A percentile compares a stretch with the other conserved stretches of the same genome.
Evolutionary conservation across 2,888 invertebrate genomes (phyloP).

Genomic region (Cantharis rufa): DNA sequence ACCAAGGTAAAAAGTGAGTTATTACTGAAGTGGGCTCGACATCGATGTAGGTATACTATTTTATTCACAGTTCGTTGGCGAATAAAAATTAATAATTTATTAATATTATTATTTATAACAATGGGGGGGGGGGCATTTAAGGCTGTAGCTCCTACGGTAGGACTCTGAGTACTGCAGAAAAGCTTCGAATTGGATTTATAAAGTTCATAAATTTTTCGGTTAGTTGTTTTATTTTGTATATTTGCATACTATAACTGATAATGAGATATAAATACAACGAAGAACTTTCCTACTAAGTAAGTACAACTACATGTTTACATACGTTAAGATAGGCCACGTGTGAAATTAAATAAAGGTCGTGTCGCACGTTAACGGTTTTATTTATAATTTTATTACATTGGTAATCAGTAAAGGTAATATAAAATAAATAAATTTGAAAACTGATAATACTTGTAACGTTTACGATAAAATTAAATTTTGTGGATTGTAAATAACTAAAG

Average conservation of each 20-base stretch:
- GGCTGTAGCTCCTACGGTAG: too few relatives aligned
- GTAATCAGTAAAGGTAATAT: background rate
- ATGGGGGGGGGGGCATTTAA: too few relatives aligned
- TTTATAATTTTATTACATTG: background rate
- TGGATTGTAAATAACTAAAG: background rate
- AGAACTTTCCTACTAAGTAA: slow-evolving; percentile 19
- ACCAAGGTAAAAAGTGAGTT: too few relatives aligned
- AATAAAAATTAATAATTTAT: too few relatives aligned
- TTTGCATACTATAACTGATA: slow-evolving; percentile 21
- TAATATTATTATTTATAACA: too few relatives aligned
- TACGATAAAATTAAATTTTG: background rate
- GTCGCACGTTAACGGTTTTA: slow-evolving; percentile 31
- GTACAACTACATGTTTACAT: slow-evolving; percentile 23
- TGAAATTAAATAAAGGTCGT: slow-evolving; percentile 35
- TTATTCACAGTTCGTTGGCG: too few relatives aligned
- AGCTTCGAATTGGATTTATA: background rate
- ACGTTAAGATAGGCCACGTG: slow-evolving; percentile 32
- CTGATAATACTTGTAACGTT: background rate
- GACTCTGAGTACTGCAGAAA: background rate
- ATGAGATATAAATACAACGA: slow-evolving; percentile 26
- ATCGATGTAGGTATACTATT: too few relatives aligned
- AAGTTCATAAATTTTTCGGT: slow-evolving; percentile 2
- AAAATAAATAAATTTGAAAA: background rate
- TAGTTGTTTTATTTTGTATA: slow-evolving; percentile 9
- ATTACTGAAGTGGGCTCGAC: too few relatives aligned